These are phyloP conservation scores for Papilio polytes DNA, from an alignment of 1,140 invertebrate species.

Conservation along the genomic window DNA sequence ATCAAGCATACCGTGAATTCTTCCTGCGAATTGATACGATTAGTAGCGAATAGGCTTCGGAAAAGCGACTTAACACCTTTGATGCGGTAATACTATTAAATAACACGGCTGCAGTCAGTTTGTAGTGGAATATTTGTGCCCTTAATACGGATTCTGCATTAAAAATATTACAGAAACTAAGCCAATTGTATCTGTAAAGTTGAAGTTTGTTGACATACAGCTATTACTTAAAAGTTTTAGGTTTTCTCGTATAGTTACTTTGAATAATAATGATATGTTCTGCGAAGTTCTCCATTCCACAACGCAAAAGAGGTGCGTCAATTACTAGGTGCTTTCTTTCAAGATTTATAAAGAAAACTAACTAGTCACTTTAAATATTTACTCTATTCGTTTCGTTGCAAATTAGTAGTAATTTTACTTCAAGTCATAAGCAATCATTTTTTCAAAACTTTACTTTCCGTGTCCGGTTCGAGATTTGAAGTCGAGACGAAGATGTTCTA, in stretches of 20 bases:
- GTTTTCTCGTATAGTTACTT: not conserved
- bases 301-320: too few relatives aligned
- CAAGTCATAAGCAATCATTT: too few relatives aligned
- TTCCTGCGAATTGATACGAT: constrained; percentile 34
- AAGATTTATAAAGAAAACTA: too few relatives aligned
- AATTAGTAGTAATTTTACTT: too few relatives aligned
- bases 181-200: not conserved
- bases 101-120: constrained; percentile 31
- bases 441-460: not conserved
- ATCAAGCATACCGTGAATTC: constrained; percentile 19
- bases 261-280: too few relatives aligned
- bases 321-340: too few relatives aligned
- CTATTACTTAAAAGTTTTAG: not conserved
- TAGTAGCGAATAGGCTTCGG: constrained; percentile 39
- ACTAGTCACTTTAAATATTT: too few relatives aligned
- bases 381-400: too few relatives aligned
- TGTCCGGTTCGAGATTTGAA: not conserved
- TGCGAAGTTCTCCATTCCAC: too few relatives aligned
- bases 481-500: too few relatives aligned
- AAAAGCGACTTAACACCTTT: constrained; percentile 39
- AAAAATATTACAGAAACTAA: not conserved
- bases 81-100: constrained; percentile 40
- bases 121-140: constrained; percentile 26
- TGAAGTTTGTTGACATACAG: not conserved
- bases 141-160: constrained; percentile 12